Percentiles rank a stretch among this genome's conserved stretches.
phyloP scores from a whole-genome alignment of 2,113 vertebrate species.

The Camelus bactrianus region DNA sequence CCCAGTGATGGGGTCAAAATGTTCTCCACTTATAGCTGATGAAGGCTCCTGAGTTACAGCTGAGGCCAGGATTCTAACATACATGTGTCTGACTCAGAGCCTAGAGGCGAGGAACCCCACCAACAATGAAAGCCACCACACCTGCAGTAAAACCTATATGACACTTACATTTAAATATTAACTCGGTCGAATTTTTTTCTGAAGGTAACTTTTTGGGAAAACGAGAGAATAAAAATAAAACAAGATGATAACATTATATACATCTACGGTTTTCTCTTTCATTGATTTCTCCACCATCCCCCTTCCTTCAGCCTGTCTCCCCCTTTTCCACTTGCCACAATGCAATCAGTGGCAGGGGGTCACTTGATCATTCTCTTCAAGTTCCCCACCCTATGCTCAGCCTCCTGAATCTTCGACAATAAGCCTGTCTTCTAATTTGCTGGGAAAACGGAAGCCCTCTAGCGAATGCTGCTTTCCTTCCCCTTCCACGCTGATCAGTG shows the following conservation, averaged over 20 bases:
- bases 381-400: neutral
- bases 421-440: neutral
- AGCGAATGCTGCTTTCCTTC: neutral
- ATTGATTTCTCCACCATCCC: too few species aligned
- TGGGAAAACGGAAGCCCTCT: neutral
- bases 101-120: neutral
- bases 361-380: neutral
- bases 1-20: neutral
- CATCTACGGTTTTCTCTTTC: neutral
- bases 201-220: neutral
- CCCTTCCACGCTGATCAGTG: too few species aligned
- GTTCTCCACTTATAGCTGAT: neutral
- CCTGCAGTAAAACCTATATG: neutral
- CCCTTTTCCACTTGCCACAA: neutral
- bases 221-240: neutral
- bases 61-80: neutral
- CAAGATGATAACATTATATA: neutral
- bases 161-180: neutral
- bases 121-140: neutral
- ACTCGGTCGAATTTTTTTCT: neutral
- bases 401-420: neutral
- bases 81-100: too few species aligned
- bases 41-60: accelerated
- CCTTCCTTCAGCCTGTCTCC: neutral
- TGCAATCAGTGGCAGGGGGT: accelerated